Evolutionary conservation across 2,888 invertebrate species (phyloP).

Genomic region (Acanthoscelides obtectus): DNA sequence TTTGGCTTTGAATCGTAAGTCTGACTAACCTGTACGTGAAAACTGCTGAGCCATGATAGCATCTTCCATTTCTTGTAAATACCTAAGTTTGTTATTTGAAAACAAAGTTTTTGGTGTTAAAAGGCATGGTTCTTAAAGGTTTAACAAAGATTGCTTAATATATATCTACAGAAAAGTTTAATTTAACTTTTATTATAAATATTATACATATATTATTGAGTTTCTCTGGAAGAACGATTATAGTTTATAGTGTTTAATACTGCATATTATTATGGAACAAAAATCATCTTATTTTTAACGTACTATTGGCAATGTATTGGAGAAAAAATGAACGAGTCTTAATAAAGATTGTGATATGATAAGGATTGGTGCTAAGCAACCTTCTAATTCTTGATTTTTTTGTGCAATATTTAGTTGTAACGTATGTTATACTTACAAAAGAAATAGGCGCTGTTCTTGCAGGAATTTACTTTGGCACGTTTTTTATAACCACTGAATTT

Average conservation of each 20-base stretch:
- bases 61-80: conserved; percentile 35
- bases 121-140: conserved; percentile 38
- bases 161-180: conserved; percentile 9
- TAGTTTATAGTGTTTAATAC: neutral
- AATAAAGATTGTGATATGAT: conserved; percentile 48
- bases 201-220: neutral
- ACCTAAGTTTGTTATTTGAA: conserved; percentile 32
- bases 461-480: neutral
- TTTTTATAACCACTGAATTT: no score
- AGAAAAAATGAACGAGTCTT: neutral
- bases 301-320: conserved; percentile 6
- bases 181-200: neutral
- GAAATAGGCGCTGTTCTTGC: neutral
- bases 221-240: neutral
- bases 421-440: conserved; percentile 18
- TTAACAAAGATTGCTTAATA: conserved; percentile 29
- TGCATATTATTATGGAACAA: neutral
- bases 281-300: neutral
- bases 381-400: conserved; percentile 35
- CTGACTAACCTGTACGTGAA: neutral
- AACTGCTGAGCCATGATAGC: conserved; percentile 1
- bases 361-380: conserved; percentile 48
- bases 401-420: conserved; percentile 48
- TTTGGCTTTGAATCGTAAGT: neutral
- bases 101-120: conserved; percentile 34